Percentiles rank a stretch among this genome's conserved stretches.
phyloP scores from a whole-genome alignment of 2,888 invertebrate genomes.

The Leucozona laternaria region DNA sequence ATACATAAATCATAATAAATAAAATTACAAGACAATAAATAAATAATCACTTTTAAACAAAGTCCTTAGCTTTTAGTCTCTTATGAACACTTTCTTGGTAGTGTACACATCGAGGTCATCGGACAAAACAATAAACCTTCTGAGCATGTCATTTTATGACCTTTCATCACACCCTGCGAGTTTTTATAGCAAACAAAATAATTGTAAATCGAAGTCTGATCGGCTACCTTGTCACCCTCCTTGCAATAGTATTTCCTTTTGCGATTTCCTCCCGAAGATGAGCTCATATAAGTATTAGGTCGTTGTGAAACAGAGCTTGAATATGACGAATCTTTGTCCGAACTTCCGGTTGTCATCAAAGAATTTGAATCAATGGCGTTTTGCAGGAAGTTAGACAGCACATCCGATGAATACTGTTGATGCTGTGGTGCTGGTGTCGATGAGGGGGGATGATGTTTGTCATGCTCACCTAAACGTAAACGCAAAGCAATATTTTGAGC shows the following conservation, averaged over 20 bases:
- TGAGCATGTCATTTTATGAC: constrained; percentile 84
- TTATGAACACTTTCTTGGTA: constrained; percentile 81
- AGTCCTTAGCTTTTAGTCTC: neutral
- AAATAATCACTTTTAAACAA: neutral
- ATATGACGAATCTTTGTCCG: constrained; percentile 38
- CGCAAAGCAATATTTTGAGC: constrained; percentile 81
- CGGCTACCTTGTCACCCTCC: constrained; percentile 84
- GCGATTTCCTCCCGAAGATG: constrained; percentile 72
- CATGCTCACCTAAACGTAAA: constrained; percentile 77
- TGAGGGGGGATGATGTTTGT: neutral
- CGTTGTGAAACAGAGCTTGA: constrained; percentile 51
- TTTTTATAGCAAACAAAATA: constrained; percentile 84
- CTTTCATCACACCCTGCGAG: constrained; percentile 82
- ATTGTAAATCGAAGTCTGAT: constrained; percentile 83
- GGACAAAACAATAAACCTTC: constrained; percentile 84
- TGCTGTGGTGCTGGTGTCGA: constrained; percentile 24
- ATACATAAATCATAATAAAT: constrained; percentile 23
- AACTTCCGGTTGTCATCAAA: constrained; percentile 33
- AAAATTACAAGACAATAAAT: constrained; percentile 25
- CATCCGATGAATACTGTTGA: constrained; percentile 45
- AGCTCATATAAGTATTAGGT: constrained; percentile 9
- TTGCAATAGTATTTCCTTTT: constrained; percentile 83
- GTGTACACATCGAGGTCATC: constrained; percentile 83
- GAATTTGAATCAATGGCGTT: constrained; percentile 53
- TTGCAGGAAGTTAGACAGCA: constrained; percentile 52